Percentiles rank a stretch among this genome's conserved stretches.
Evolutionary conservation across 2,888 invertebrate genomes (phyloP).

Genomic region (Oxycera nigricornis): DNA sequence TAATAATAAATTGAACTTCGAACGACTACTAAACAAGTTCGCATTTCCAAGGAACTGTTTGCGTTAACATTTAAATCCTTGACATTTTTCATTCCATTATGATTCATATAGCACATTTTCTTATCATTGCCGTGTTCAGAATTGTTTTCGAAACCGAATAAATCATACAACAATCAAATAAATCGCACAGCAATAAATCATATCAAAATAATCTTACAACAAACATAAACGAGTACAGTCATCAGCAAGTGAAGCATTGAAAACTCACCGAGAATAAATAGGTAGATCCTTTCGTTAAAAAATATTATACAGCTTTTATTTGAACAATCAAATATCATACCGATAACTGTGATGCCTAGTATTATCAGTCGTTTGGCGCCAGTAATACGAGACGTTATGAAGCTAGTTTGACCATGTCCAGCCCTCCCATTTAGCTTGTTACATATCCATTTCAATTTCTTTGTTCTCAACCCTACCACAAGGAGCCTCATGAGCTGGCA

Average conservation of each 20-base stretch:
- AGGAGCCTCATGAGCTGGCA: not conserved
- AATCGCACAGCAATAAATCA: not conserved
- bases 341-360: not conserved
- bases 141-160: no score
- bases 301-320: not conserved
- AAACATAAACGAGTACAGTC: not conserved
- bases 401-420: not conserved
- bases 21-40: no score
- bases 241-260: not conserved
- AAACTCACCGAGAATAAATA: not conserved
- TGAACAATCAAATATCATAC: not conserved
- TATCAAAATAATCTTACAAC: constrained; percentile 2
- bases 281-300: not conserved
- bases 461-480: not conserved
- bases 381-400: not conserved
- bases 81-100: no score
- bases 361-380: not conserved
- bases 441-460: not conserved
- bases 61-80: no score
- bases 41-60: no score
- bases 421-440: not conserved
- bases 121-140: no score
- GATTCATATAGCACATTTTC: no score
- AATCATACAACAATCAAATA: no score
- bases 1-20: no score